A percentile compares a stretch with the other conserved stretches of the same genome.
These are phyloP conservation scores for Cinclus cinclus DNA, from an alignment of 2,113 vertebrate genomes.

Conservation along the genomic window DNA sequence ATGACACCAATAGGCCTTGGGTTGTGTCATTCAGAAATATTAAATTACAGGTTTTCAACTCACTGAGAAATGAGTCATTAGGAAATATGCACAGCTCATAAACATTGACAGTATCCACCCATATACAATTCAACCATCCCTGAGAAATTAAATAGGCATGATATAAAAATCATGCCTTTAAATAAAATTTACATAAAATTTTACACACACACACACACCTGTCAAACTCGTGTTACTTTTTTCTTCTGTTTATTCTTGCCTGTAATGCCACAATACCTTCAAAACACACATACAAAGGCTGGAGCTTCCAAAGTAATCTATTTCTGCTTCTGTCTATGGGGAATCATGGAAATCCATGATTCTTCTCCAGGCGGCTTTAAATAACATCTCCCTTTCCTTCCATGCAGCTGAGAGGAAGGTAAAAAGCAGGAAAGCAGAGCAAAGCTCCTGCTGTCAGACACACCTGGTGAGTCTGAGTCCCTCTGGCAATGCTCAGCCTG, in stretches of 20 bases:
- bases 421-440: neutral
- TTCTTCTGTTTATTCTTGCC: neutral
- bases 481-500: neutral
- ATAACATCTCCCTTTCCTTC: neutral
- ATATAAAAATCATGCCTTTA: neutral
- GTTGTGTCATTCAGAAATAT: neutral
- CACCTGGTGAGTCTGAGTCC: neutral
- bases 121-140: neutral
- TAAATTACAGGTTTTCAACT: neutral
- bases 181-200: neutral
- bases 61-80: neutral
- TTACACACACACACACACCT: rapidly evolving
- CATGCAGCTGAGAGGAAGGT: neutral
- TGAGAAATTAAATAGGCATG: neutral
- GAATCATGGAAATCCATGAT: neutral
- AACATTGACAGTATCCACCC: neutral
- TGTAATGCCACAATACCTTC: neutral
- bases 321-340: neutral
- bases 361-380: neutral
- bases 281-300: neutral
- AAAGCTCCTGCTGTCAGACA: neutral
- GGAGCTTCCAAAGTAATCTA: neutral
- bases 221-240: neutral
- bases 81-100: neutral
- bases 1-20: neutral